Percentiles rank a stretch among this genome's conserved stretches.
Conservation (phyloP, 2,113 vertebrate species). For the Otus sunia region DNA sequence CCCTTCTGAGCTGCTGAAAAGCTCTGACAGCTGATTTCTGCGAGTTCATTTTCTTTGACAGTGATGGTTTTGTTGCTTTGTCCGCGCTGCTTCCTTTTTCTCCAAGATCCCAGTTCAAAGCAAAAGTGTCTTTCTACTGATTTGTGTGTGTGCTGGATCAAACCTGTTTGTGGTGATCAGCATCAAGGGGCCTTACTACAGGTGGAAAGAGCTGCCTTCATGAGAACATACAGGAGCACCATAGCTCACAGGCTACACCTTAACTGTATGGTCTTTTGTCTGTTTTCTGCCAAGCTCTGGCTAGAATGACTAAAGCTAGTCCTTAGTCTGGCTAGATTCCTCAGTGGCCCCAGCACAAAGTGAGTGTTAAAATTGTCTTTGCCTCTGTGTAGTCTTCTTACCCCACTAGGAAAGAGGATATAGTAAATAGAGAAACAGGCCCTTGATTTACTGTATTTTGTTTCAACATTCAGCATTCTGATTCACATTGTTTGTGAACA, state of each 20-base stretch:
- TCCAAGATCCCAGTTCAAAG: neutral
- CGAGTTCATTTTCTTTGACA: neutral
- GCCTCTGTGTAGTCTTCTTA: neutral
- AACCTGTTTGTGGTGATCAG: neutral
- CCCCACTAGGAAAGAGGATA: neutral
- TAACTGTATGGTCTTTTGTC: neutral
- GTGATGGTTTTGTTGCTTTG: neutral
- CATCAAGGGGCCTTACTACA: neutral
- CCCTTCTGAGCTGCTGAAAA: neutral
- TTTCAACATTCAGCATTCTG: neutral
- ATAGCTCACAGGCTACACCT: neutral
- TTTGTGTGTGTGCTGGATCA: neutral
- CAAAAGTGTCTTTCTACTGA: neutral
- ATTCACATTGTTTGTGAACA: neutral
- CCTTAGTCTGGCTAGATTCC: neutral
- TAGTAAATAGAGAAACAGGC: neutral
- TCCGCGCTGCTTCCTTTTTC: neutral
- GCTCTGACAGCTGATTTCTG: no score
- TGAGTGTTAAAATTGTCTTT: neutral
- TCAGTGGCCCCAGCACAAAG: neutral
- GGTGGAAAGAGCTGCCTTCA: neutral
- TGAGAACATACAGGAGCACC: neutral
- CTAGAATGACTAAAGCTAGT: neutral
- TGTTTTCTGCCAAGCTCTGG: neutral
- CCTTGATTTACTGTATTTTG: neutral